Percentiles rank a stretch among this genome's conserved stretches.
Evolutionary conservation across 2,113 vertebrate species (phyloP).

Genomic region (Cyanistes caeruleus): DNA sequence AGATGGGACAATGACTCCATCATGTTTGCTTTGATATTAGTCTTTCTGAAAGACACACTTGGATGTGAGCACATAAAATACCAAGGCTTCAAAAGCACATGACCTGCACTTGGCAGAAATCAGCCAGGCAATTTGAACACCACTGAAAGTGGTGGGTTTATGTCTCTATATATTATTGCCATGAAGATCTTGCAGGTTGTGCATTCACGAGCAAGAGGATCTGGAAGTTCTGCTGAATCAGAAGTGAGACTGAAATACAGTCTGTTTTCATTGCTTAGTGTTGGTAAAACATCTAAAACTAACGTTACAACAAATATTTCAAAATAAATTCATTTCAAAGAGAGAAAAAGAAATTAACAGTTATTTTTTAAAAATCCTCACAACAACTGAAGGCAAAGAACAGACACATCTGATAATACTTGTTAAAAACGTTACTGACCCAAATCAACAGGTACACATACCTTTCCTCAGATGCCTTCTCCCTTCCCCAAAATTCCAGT

Average conservation of each 20-base stretch:
- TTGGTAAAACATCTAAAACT: constrained; percentile 5
- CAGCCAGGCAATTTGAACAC: background rate
- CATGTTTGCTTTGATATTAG: background rate
- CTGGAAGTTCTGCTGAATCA: background rate
- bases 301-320: background rate
- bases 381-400: background rate
- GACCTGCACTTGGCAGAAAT: background rate
- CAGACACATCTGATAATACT: background rate
- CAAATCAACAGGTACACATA: background rate
- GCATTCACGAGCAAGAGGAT: background rate
- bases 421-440: background rate
- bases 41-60: background rate
- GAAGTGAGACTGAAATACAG: background rate
- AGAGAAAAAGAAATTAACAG: background rate
- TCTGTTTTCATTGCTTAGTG: background rate
- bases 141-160: background rate
- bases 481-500: background rate
- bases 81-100: background rate
- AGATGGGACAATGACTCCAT: background rate
- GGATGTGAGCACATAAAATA: background rate
- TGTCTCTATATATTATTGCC: background rate
- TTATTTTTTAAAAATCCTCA: background rate
- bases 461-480: background rate
- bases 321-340: background rate
- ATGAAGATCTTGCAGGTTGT: background rate